Base-by-base conservation (phyloP, 2,113 vertebrate species). In the Athene cunicularia region DNA sequence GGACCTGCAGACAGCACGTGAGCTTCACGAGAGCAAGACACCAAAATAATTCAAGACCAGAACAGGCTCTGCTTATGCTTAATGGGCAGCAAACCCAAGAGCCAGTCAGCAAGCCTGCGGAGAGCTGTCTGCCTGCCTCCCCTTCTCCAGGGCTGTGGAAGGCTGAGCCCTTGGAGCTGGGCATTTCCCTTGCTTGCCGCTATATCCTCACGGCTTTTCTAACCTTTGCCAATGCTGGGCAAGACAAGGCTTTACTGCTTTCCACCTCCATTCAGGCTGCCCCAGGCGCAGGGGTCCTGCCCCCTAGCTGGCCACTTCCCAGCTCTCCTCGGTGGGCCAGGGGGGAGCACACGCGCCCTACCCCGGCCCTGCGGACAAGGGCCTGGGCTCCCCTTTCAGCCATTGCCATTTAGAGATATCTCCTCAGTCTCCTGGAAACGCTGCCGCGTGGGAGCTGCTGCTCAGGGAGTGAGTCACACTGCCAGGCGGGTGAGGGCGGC, bases 341-440 rank as follows among this genome's bases (percentile, higher is more conserved):
- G 2, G 8, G 12, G 27, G 4, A 43, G 52, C 10, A 6, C 6
- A 2, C 60, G 21, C 2, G 1, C 6, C 33, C 45, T 35, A 18
- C 14, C 47, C 86, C 13, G 63, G 41, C 37, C 13, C 32, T 1
- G 0, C 19, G 76, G 8, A 76, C 35, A n/a, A 74, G 50, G 59
- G 58, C 18, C 27, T 0, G 5, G 28, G 70, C 37, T 74, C 55
- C 53, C 49, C 2, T 3, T 30, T 37, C 37, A 82, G 91, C 85
- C 2, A 5, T 11, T 45, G 80, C 63, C 4, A 1, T 17, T 5
- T 3, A 5, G 85, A 93, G 26, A 39, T 68, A 67, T n/a, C 86
- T 49, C 88, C 80, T 9, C 7, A 0, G 93, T 39, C 73, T 94
- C 92, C 50, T 97, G 92, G 94, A 92, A 92, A 94, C 70, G 21